Percentiles rank a stretch among this genome's conserved stretches.
Conservation (phyloP, 1,140 invertebrate genomes). For the Eurosta solidaginis region DNA sequence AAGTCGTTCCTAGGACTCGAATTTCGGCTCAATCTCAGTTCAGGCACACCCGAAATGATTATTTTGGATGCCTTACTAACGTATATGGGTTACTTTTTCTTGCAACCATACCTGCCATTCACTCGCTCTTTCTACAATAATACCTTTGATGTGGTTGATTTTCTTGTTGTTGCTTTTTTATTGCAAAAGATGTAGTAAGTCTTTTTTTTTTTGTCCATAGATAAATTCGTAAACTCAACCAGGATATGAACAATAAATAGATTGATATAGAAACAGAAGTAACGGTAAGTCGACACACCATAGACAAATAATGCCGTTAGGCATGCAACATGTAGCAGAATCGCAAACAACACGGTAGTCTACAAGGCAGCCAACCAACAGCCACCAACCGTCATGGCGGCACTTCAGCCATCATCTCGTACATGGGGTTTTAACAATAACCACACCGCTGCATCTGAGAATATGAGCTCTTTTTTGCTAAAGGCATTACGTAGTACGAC, state of each 20-base stretch:
- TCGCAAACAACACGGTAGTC: background rate
- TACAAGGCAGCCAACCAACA: background rate
- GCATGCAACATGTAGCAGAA: constrained; percentile 23
- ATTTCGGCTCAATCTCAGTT: too few species aligned
- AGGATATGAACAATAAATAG: constrained; percentile 23
- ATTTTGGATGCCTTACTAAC: too few species aligned
- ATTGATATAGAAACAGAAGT: background rate
- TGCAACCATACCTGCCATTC: too few species aligned
- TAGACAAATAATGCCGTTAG: constrained; percentile 22
- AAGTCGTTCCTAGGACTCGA: too few species aligned
- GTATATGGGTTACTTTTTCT: too few species aligned
- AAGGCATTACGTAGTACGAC: background rate
- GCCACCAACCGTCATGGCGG: background rate
- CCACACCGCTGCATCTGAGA: background rate
- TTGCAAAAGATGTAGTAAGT: background rate
- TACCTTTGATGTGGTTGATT: background rate
- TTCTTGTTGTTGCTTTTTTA: constrained; percentile 2
- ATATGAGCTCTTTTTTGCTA: constrained; percentile 2
- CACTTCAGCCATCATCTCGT: background rate
- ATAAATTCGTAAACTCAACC: background rate
- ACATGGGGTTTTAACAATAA: background rate
- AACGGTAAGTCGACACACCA: constrained; percentile 19
- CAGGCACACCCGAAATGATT: too few species aligned
- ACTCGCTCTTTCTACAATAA: background rate
- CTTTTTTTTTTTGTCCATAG: background rate